A percentile compares a stretch with the other conserved stretches of the same genome.
These are phyloP conservation scores for Drosophila recens DNA, from an alignment of 2,888 invertebrate genomes.

Conservation along the genomic window DNA sequence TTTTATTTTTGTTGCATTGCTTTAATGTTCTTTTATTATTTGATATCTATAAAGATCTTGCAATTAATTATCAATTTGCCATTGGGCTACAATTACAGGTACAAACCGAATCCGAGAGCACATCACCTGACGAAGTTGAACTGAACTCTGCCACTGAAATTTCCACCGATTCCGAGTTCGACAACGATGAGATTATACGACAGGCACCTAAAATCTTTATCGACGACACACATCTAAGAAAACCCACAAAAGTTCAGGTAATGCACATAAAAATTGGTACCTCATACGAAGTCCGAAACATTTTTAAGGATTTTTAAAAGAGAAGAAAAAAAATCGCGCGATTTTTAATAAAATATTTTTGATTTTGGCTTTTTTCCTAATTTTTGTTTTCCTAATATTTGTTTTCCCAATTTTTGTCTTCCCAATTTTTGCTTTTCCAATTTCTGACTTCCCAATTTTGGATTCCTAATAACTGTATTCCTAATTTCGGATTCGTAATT, in stretches of 20 bases:
- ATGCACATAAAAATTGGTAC: conserved; percentile 60
- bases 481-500: no score
- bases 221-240: conserved; percentile 88
- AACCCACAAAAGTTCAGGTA: conserved; percentile 88
- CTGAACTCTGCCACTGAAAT: conserved; percentile 96
- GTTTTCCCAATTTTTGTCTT: no score
- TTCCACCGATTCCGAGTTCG: conserved; percentile 96
- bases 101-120: conserved; percentile 88
- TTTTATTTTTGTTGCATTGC: conserved; percentile 38
- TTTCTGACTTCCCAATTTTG: no score
- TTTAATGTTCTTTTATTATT: conserved; percentile 32
- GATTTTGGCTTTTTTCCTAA: no score
- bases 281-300: no score
- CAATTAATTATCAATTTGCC: conserved; percentile 9
- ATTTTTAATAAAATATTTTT: no score
- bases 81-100: conserved; percentile 86
- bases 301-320: no score
- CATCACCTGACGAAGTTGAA: conserved; percentile 90
- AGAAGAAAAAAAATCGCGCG: no score
- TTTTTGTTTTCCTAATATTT: no score
- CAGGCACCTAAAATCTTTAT: conserved; percentile 92
- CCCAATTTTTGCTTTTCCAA: no score
- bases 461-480: no score
- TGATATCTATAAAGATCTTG: background rate
- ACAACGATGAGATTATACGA: conserved; percentile 90